Percentiles rank a stretch among this genome's conserved stretches.
phyloP scores from a whole-genome alignment of 2,113 vertebrate species.

The Dasyornis broadbenti region DNA sequence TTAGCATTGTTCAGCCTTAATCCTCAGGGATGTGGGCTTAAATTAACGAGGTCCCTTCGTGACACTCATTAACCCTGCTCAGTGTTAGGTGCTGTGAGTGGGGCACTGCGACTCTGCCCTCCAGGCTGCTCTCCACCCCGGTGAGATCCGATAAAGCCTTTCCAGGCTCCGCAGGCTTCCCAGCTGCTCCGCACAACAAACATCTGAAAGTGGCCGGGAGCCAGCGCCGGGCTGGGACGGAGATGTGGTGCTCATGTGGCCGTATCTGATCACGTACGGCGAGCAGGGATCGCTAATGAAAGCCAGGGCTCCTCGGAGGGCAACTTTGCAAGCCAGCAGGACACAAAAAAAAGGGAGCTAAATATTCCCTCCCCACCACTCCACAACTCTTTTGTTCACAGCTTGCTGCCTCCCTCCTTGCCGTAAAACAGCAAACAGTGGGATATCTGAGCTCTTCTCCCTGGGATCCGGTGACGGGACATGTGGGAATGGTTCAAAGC shows the following conservation, averaged over 20 bases:
- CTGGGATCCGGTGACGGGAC: background rate
- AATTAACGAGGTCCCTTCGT: background rate
- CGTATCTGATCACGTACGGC: background rate
- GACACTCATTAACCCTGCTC: background rate
- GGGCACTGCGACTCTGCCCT: background rate
- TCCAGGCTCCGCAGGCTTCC: background rate
- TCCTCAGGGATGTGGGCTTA: background rate
- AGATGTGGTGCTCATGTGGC: background rate
- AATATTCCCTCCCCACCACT: background rate
- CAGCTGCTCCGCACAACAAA: background rate
- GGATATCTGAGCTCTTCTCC: background rate
- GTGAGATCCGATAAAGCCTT: background rate
- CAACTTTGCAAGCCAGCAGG: background rate
- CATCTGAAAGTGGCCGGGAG: background rate
- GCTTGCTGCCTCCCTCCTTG: background rate
- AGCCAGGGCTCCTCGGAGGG: background rate
- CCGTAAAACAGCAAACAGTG: background rate
- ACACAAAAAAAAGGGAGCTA: background rate
- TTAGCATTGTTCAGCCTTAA: background rate
- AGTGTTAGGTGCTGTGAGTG: accelerated
- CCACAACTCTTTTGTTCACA: background rate
- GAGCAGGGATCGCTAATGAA: background rate
- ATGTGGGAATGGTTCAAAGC: background rate
- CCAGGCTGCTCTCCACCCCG: background rate
- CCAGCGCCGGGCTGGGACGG: background rate